These are phyloP conservation scores for Lanius ludovicianus DNA, from an alignment of 2,113 vertebrate species.

Conservation along the genomic window DNA sequence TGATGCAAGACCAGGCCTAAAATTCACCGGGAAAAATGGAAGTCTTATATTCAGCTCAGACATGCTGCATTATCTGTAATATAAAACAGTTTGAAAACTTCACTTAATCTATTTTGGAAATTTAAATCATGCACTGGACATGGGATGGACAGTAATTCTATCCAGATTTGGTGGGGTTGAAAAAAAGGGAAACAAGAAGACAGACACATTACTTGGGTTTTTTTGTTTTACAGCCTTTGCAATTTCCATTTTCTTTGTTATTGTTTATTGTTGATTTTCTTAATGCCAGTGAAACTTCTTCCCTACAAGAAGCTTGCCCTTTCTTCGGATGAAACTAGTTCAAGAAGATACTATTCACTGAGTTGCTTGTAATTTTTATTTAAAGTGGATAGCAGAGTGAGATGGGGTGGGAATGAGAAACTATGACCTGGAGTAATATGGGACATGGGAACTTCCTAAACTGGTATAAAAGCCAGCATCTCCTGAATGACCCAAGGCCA, in stretches of 20 bases:
- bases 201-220: background rate
- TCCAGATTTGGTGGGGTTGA: background rate
- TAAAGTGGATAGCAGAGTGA: background rate
- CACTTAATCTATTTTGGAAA: background rate
- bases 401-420: background rate
- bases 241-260: background rate
- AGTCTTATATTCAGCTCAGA: background rate
- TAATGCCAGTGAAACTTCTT: background rate
- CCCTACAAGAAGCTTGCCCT: background rate
- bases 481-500: background rate
- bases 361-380: background rate
- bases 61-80: background rate
- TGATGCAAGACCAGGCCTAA: background rate
- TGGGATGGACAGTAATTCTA: background rate
- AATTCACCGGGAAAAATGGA: background rate
- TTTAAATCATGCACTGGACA: background rate
- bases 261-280: background rate
- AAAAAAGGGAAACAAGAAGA: background rate
- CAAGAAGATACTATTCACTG: background rate
- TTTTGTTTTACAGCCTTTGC: background rate
- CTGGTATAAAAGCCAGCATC: background rate
- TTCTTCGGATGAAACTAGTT: background rate
- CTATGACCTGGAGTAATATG: background rate
- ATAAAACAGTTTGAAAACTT: background rate
- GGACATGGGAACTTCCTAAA: background rate